Evolutionary conservation across 2,113 vertebrate species (phyloP).

Genomic region (Myrmecophaga tridactyla): DNA sequence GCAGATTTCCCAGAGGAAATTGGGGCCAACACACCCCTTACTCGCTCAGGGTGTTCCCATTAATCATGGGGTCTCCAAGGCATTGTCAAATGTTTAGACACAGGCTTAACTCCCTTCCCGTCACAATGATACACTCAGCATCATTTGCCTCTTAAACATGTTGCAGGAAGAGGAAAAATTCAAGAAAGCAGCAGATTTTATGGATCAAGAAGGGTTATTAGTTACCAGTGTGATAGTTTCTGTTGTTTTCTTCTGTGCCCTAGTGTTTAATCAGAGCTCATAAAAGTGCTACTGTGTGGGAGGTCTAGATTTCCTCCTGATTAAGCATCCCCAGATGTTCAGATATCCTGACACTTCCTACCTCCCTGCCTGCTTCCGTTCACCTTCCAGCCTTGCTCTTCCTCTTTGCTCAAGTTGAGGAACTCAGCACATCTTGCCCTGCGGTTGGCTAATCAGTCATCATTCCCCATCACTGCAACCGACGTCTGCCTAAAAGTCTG

Average conservation of each 20-base stretch:
- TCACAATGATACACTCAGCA: neutral
- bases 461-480: neutral
- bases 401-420: neutral
- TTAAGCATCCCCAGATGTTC: constrained; percentile 74
- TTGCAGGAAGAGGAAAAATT: neutral
- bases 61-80: neutral
- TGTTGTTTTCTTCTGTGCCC: constrained; percentile 63
- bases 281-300: constrained; percentile 74
- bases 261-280: constrained; percentile 69
- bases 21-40: neutral
- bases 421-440: neutral
- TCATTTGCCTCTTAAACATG: neutral
- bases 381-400: neutral
- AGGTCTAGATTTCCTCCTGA: constrained; percentile 69
- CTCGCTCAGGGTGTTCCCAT: neutral
- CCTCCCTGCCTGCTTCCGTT: neutral
- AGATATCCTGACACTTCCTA: neutral
- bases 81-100: neutral
- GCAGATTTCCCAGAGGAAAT: neutral
- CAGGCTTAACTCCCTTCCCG: neutral
- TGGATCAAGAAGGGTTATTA: constrained; percentile 18
- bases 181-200: neutral
- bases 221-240: neutral
- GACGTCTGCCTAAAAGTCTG: neutral
- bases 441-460: constrained; percentile 37